Percentiles rank a stretch among this genome's conserved stretches.
These are phyloP conservation scores for Alentia gelatinosa DNA, from an alignment of 2,888 invertebrate genomes.

Conservation along the genomic window DNA sequence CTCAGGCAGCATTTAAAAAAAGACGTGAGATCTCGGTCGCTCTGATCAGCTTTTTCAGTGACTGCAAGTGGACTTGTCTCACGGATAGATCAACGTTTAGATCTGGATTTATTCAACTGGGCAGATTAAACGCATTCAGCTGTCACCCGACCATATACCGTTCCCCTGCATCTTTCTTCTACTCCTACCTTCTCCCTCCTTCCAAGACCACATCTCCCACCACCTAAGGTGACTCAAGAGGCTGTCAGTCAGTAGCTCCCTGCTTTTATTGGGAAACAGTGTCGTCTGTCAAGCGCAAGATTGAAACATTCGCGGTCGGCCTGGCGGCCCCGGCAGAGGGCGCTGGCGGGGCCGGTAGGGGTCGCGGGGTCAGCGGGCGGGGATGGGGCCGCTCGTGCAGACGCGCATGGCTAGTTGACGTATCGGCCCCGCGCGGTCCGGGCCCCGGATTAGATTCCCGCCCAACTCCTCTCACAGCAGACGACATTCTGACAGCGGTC, in stretches of 20 bases:
- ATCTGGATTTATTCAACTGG: not conserved
- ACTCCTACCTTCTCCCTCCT: not conserved
- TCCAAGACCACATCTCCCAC: not conserved
- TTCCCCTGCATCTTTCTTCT: not conserved
- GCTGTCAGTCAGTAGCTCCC: not conserved
- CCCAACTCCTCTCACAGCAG: not conserved
- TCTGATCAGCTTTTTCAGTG: too few relatives aligned
- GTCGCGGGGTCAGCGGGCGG: not conserved
- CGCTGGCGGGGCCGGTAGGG: not conserved
- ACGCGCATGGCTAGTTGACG: not conserved
- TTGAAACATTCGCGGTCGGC: slow-evolving; percentile 44
- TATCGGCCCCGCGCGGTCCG: not conserved
- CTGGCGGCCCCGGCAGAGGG: not conserved
- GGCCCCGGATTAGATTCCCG: not conserved
- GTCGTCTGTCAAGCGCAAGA: slow-evolving; percentile 46
- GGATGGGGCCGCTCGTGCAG: not conserved
- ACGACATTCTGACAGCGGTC: not conserved
- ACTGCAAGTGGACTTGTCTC: too few relatives aligned
- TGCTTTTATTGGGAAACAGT: slow-evolving; percentile 28
- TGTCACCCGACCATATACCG: not conserved
- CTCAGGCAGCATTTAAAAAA: too few relatives aligned
- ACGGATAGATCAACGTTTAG: not conserved
- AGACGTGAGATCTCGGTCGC: too few relatives aligned
- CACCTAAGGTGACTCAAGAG: not conserved
- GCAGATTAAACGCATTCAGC: not conserved